A percentile compares a stretch with the other conserved stretches of the same genome.
These are phyloP conservation scores for Cygnus olor DNA, from an alignment of 2,797 vertebrate genomes.

Conservation along the genomic window DNA sequence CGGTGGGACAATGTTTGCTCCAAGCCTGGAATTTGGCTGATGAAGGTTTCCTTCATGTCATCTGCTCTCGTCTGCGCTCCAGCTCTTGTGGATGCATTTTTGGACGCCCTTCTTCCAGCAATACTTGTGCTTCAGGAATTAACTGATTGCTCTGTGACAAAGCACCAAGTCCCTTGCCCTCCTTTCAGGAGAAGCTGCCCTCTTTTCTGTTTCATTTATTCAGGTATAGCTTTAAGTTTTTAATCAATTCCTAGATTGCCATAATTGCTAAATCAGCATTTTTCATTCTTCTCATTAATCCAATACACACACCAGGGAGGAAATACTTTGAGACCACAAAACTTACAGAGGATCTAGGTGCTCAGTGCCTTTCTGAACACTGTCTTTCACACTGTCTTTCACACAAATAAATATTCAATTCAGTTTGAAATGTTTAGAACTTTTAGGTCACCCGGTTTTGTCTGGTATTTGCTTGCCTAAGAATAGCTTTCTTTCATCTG, in stretches of 20 bases:
- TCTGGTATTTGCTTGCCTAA: not conserved
- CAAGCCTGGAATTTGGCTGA: not conserved
- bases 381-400: not conserved
- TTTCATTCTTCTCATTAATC: not conserved
- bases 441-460: not conserved
- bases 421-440: not conserved
- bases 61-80: not conserved
- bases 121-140: not conserved
- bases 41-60: not conserved
- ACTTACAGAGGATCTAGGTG: not conserved
- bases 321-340: not conserved
- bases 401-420: not conserved
- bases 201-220: not conserved
- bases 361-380: not conserved
- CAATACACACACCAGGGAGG: not conserved
- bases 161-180: not conserved
- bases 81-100: not conserved
- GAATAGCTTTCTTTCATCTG: not conserved
- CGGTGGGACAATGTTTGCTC: not conserved
- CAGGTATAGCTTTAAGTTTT: not conserved
- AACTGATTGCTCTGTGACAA: fast-evolving
- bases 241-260: not conserved
- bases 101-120: not conserved
- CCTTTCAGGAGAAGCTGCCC: not conserved
- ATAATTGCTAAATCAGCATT: not conserved